These are phyloP conservation scores for Sinocyclocheilus maitianheensis DNA, from an alignment of 2,113 vertebrate genomes.

Conservation along the genomic window DNA sequence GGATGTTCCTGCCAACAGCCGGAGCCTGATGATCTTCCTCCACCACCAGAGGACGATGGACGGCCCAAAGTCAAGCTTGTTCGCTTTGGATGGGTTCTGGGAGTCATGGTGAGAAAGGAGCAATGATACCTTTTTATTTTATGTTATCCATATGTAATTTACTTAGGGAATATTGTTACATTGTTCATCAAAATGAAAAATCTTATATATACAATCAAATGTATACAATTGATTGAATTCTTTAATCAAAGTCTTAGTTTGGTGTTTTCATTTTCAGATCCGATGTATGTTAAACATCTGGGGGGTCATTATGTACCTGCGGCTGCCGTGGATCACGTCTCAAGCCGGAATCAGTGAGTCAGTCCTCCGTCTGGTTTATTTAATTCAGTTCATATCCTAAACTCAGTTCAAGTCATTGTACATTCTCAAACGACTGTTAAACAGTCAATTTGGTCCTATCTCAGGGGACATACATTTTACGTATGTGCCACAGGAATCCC, in stretches of 20 bases:
- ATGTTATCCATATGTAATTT: no score
- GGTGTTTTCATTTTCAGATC: constrained; percentile 59
- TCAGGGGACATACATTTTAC: background rate
- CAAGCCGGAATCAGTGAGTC: constrained; percentile 74
- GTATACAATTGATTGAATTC: no score
- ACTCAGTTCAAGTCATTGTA: background rate
- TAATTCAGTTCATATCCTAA: background rate
- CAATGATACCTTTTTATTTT: no score
- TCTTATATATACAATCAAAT: no score
- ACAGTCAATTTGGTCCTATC: background rate
- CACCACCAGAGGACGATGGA: background rate
- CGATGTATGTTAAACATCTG: constrained; percentile 78
- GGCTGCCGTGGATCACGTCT: constrained; percentile 75
- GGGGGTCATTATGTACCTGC: constrained; percentile 76
- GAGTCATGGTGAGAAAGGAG: constrained; percentile 67
- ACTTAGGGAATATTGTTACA: background rate
- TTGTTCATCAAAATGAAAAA: no score
- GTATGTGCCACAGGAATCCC: background rate
- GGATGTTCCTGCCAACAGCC: background rate
- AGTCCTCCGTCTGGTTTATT: no score
- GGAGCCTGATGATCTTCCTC: constrained; percentile 24
- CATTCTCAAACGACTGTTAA: background rate
- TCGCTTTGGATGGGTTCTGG: constrained; percentile 64
- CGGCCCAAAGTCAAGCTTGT: background rate
- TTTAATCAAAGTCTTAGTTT: no score